phyloP scores from a whole-genome alignment of 2,888 invertebrate species.

The Apamea crenata region DNA sequence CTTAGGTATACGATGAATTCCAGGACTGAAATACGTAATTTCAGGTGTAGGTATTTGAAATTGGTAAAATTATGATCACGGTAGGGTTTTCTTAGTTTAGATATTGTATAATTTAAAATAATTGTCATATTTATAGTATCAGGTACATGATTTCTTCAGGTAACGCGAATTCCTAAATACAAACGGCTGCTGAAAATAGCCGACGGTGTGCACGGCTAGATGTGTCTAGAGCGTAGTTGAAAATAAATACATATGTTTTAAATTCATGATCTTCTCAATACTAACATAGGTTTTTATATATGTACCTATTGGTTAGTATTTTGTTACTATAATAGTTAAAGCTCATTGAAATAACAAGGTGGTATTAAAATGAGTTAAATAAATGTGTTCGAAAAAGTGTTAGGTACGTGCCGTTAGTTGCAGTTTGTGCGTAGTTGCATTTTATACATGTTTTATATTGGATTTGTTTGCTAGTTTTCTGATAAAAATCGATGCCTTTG shows the following conservation, averaged over 20 bases:
- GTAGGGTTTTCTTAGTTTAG: not conserved
- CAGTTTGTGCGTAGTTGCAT: not conserved
- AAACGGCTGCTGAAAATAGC: not conserved
- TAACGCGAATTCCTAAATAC: not conserved
- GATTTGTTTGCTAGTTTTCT: not conserved
- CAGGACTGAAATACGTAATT: not conserved
- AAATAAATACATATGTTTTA: not conserved
- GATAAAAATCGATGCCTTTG: not conserved
- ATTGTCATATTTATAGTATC: not conserved
- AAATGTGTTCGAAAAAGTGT: not conserved
- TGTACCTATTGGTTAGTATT: not conserved
- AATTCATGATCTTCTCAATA: not conserved
- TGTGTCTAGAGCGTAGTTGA: not conserved
- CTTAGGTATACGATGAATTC: not conserved
- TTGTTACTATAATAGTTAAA: not conserved
- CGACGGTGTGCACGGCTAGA: not conserved
- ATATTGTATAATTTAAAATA: not conserved
- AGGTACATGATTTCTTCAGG: not conserved
- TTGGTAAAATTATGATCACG: not conserved
- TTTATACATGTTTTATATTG: not conserved
- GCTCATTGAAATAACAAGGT: not conserved
- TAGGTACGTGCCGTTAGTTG: not conserved
- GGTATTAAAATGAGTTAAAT: not conserved
- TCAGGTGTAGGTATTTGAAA: not conserved
- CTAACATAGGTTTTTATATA: not conserved